Evolutionary conservation across 2,797 vertebrate species (phyloP).

Genomic region (Dermochelys coriacea): DNA sequence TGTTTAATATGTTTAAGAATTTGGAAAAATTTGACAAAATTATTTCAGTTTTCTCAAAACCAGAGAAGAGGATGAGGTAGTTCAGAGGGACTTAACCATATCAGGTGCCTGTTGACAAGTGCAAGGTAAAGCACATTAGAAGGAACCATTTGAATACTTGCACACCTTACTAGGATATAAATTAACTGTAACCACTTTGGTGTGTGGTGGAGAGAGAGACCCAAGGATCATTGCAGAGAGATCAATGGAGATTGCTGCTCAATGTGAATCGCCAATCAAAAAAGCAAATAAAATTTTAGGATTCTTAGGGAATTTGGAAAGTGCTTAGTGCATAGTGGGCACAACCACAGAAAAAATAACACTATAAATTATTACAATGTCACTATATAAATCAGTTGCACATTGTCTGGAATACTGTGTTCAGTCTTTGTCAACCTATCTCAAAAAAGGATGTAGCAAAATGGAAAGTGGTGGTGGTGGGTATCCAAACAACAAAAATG

Average conservation of each 20-base stretch:
- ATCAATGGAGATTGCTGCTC: no score
- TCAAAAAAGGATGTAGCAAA: background rate
- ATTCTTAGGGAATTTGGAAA: background rate
- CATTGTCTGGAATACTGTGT: background rate
- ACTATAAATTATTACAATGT: background rate
- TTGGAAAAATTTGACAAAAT: accelerated
- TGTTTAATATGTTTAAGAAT: background rate
- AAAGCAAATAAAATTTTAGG: background rate
- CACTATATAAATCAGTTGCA: background rate
- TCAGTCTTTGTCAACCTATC: background rate
- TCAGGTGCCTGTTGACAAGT: no score
- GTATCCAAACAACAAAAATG: background rate
- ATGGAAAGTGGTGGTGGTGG: background rate
- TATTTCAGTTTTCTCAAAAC: background rate
- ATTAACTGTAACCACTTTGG: no score
- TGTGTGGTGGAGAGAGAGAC: no score
- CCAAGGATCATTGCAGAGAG: no score
- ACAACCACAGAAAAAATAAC: background rate
- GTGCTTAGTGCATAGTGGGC: background rate
- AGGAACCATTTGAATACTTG: no score
- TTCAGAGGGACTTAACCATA: background rate
- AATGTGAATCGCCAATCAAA: no score
- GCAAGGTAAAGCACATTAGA: no score
- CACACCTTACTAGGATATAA: no score
- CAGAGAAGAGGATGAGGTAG: accelerated